Evolutionary conservation across 92 coral and sea anemone genomes (phyloP), one percentile per base, ranked within the genome.

Genomic region (Heteractis magnifica): DNA sequence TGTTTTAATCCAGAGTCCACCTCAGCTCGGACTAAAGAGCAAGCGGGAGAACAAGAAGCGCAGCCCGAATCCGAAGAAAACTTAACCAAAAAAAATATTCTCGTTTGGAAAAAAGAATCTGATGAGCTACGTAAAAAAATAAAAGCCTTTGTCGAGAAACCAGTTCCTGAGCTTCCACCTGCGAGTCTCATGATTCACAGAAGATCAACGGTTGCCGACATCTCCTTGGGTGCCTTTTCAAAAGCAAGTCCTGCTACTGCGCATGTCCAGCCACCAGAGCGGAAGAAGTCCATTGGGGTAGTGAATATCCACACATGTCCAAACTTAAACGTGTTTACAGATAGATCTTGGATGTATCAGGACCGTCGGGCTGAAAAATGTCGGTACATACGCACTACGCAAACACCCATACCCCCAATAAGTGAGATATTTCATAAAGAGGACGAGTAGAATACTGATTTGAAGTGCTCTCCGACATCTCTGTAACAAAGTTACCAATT

Each of bases 271-370:
- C 76, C 55, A 58, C 21, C 41, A 51, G 78, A 81, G 8, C 86
- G 97, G 6, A 87, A 85, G 53, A 88, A 78, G 68, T 85, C 77
- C 56, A 83, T 60, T 8, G 97, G 91, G 20, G 76, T 86, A 3
- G 87, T 93, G 0, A 93, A 93, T 41, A 65, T 90, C 9, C 97
- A 93, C 78, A 90, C 94, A 8, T 93, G 97, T 64, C 94, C 94
- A 1, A 88, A 74, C 55, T 59, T 88, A 77, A 93, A 93, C 80
- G 53, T 90, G 65, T 90, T 81, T 10, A 51, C 85, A 4, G 94
- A 93, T 76, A 85, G 84, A 56, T 89, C 94, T 14, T 93, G 97
- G 97, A 77, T 89, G 85, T 93, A 93, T 78, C 94, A 84, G 86
- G 97, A 89, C 62, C 70, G 82, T 23, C 72, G 75, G 77, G 88